Percentiles rank a stretch among this genome's conserved stretches.
These are phyloP conservation scores for Poecile montanus DNA, from an alignment of 2,797 vertebrate species.

Conservation along the genomic window DNA sequence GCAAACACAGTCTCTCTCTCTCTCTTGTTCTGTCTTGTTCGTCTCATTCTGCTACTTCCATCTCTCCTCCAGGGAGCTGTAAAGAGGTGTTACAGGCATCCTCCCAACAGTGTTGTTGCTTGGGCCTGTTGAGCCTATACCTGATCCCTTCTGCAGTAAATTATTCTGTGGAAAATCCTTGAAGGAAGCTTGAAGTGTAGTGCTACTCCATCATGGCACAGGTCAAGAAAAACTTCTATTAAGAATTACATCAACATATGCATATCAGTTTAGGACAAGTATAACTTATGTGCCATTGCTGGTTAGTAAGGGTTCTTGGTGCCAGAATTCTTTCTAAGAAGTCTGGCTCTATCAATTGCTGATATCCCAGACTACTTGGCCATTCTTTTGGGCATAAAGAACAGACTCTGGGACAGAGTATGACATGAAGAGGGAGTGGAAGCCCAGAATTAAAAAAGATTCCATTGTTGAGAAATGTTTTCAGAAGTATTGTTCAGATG, in stretches of 20 bases:
- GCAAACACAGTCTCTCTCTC: background rate
- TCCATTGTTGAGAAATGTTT: background rate
- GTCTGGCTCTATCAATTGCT: background rate
- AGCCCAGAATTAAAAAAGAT: background rate
- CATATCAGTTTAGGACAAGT: background rate
- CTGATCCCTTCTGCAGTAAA: background rate
- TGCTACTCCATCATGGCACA: background rate
- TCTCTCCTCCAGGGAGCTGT: background rate
- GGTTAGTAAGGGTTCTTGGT: background rate
- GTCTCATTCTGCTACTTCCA: background rate
- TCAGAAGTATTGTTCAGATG: background rate
- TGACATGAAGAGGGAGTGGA: background rate
- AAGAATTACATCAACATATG: background rate
- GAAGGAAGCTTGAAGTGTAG: background rate
- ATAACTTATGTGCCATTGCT: background rate
- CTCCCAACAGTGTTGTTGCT: background rate
- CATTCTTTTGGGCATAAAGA: background rate
- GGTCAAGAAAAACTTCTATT: background rate
- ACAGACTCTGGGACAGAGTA: background rate
- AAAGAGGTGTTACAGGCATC: background rate
- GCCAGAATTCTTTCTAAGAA: background rate
- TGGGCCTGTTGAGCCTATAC: background rate
- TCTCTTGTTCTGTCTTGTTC: background rate
- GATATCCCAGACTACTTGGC: background rate
- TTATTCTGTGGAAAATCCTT: background rate